These are phyloP conservation scores for Dryococelus australis DNA, from an alignment of 2,888 invertebrate species.

Conservation along the genomic window DNA sequence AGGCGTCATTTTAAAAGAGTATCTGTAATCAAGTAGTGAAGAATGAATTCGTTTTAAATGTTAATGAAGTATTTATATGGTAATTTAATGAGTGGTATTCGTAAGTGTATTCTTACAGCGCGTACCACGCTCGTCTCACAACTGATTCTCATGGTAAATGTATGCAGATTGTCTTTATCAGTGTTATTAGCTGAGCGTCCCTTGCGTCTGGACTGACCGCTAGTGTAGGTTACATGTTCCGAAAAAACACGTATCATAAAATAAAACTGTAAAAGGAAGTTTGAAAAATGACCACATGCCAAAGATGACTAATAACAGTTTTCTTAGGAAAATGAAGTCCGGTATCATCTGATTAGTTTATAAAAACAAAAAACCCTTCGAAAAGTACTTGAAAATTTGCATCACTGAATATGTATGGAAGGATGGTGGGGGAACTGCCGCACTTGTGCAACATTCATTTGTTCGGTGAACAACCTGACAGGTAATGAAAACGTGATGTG, in stretches of 20 bases:
- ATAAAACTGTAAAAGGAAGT: background rate
- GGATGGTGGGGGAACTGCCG: background rate
- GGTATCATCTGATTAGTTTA: background rate
- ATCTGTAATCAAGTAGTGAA: background rate
- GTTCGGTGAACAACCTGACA: background rate
- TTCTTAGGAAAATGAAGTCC: background rate
- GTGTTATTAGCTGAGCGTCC: background rate
- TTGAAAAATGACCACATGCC: background rate
- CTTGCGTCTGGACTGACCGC: background rate
- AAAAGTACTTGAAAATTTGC: conserved; percentile 8
- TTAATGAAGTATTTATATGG: conserved; percentile 16
- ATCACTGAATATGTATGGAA: background rate
- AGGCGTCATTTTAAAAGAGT: background rate
- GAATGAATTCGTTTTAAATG: conserved; percentile 1
- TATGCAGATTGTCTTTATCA: conserved; percentile 5
- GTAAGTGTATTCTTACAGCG: background rate
- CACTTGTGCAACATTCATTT: background rate
- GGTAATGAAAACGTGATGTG: background rate
- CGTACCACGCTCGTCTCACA: background rate
- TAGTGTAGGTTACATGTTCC: background rate
- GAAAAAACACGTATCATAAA: background rate
- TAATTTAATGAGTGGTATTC: conserved; percentile 16
- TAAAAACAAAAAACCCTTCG: background rate
- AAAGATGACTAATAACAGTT: background rate
- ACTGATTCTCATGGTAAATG: background rate